Evolutionary conservation across 2,888 invertebrate genomes (phyloP), one percentile per base, ranked within the genome.

Genomic region (Ectemnius lituratus): DNA sequence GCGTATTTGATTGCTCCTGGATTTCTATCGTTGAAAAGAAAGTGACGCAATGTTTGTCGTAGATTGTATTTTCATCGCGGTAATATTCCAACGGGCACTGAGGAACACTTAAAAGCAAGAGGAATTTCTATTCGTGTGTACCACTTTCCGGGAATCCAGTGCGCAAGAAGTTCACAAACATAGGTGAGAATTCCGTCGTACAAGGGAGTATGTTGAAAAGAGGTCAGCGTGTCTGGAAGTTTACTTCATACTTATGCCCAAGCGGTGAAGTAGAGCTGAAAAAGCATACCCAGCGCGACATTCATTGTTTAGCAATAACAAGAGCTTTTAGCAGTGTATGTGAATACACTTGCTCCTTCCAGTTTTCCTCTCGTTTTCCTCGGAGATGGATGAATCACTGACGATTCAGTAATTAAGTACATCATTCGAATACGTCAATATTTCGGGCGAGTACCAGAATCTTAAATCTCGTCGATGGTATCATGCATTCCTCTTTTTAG

Each of bases 391-490:
- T 37, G 37, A 11, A 37, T 37, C 37, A 37, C 37, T 37, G 4
- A 37, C 5, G 37, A 1, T 37, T 11, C 8, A 37, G 37, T 37
- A 37, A 37, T 4, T 49, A 59, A 57, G 18, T 60, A 47, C 46
- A 28, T 49, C 58, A 61, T 52, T 14, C 47, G 70, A 65, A 59
- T 75, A 73, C 58, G 73, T 62, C 73, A 75, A 78, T 75, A 73
- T 60, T 71, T 59, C 60, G 62, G 37, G 20, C 77, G 78, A 79
- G 76, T 71, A 71, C 77, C 67, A 74, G 62, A 64, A 23, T 63
- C 63, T 62, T 11, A 59, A 52, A 47, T 62, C 47, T 46, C 46
- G 45, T 60, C 47, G 75, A 79, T 75, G 66, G 61, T 73, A 78
- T 75, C 78, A 28, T 56, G 52, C 61, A 23, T 57, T n/a, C 13